Evolutionary conservation across 2,797 vertebrate species (phyloP), one percentile per base, ranked within the genome.

Genomic region (Typhlichthys subterraneus): DNA sequence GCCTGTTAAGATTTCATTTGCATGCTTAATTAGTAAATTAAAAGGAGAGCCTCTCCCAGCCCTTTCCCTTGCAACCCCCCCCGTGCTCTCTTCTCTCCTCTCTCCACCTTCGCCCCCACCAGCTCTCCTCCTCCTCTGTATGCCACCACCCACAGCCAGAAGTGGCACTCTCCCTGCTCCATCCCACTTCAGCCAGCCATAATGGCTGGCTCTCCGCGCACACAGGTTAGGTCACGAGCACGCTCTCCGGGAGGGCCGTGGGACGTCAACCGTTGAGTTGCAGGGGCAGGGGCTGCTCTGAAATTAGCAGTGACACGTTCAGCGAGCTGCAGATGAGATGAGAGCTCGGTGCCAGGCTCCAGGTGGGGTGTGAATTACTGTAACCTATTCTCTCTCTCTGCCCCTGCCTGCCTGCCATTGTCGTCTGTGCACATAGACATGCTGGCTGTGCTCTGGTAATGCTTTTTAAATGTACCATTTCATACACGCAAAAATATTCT

Each of bases 11-110:
- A 93, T 91, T 92, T 91, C 88, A 92, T 94, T 93, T 93, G 91
- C 92, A 93, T 93, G 91, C 81, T 91, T 93, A 93, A 93, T 93
- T 93, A 93, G 90, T 87, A 89, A 92, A 93, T 92, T 91, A 93
- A 92, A 91, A 91, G 85, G 86, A 89, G 80, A 87, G 88, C 80
- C 83, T 82, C 83, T 87, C 88, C 87, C 85, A 82, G 82, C 88
- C 85, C 81, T 87, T 87, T 85, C 85, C 82, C 83, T 29, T 82
- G 65, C 79, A 82, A 85, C 84, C 87, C 82, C 87, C 82, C 64
- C 82, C 53, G 31, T 74, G 74, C 76, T 76, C 73, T 51, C 60
- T 65, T 58, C 64, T 65, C 14, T 8, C 10, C 54, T 45, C 53
- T 59, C 47, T 31, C 54, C 59, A 65, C 59, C 68, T 66, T 50